A percentile compares a stretch with the other conserved stretches of the same genome.
Conservation (phyloP, 2,888 invertebrate species). For the Drosophila helvetica region DNA sequence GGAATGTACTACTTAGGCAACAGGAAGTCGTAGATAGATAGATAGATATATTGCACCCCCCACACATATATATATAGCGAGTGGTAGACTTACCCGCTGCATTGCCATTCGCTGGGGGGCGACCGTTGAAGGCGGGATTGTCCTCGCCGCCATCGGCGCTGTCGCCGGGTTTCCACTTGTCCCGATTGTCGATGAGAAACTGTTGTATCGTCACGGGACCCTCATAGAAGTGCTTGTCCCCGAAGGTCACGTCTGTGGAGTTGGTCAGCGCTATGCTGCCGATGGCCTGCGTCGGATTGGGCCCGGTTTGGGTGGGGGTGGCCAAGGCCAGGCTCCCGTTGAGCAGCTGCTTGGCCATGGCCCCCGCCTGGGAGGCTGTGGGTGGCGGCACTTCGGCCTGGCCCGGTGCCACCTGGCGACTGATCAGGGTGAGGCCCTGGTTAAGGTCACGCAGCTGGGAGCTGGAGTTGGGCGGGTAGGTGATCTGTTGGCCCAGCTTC, state of each 20-base stretch:
- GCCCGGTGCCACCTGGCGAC: conserved; percentile 66
- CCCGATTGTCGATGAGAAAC: conserved; percentile 85
- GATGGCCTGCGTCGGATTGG: conserved; percentile 82
- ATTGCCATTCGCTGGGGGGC: conserved; percentile 48
- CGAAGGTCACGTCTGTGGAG: conserved; percentile 90
- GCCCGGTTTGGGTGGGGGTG: conserved; percentile 36
- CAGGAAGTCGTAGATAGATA: conserved; percentile 21
- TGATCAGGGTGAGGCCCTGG: conserved; percentile 74
- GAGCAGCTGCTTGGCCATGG: conserved; percentile 60
- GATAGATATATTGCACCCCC: background rate
- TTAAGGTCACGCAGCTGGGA: conserved; percentile 62
- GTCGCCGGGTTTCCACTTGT: conserved; percentile 73
- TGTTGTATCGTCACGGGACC: conserved; percentile 92
- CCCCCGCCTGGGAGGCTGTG: conserved; percentile 33
- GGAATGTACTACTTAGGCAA: conserved; percentile 17
- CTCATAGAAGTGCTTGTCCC: conserved; percentile 90
- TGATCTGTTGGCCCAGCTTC: conserved; percentile 81
- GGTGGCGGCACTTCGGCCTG: conserved; percentile 18
- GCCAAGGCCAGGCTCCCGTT: conserved; percentile 57
- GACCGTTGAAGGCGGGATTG: conserved; percentile 70
- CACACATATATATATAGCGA: background rate
- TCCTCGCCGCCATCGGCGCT: conserved; percentile 62
- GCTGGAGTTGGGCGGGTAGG: conserved; percentile 65
- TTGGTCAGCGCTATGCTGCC: conserved; percentile 88
- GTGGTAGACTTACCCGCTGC: conserved; percentile 53